These are phyloP conservation scores for Perdita meconis DNA, from an alignment of 2,888 invertebrate species.

Conservation along the genomic window DNA sequence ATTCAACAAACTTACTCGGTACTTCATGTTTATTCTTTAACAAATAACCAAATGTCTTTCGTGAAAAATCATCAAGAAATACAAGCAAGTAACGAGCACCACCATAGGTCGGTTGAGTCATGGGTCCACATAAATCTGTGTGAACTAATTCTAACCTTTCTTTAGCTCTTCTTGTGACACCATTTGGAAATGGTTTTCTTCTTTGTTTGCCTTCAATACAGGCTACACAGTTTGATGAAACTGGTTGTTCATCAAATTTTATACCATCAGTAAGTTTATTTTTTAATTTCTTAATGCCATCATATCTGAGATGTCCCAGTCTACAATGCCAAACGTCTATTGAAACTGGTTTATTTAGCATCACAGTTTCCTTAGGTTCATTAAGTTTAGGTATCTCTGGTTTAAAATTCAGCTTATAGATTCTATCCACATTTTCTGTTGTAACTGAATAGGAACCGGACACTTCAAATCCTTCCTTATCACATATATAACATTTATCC, in stretches of 20 bases:
- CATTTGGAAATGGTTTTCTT: neutral
- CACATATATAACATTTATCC: conserved; percentile 2
- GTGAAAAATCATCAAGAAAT: neutral
- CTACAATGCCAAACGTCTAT: neutral
- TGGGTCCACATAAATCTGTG: conserved; percentile 1
- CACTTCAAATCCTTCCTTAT: neutral
- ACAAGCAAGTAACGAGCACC: neutral
- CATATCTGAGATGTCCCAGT: neutral
- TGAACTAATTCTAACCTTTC: neutral
- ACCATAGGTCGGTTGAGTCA: neutral
- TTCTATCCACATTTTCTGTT: neutral
- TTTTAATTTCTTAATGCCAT: neutral
- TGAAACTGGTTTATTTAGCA: neutral
- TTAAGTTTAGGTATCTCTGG: neutral
- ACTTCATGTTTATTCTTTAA: neutral
- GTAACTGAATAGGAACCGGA: neutral
- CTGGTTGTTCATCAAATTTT: neutral
- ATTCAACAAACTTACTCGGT: neutral
- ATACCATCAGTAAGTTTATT: conserved; percentile 2
- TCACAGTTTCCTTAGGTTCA: neutral
- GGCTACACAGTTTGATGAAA: neutral
- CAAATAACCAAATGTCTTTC: conserved; percentile 1
- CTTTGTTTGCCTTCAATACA: conserved; percentile 1
- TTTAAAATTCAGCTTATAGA: neutral
- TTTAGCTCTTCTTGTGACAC: neutral